Evolutionary conservation across 2,113 vertebrate genomes (phyloP), one percentile per base, ranked within the genome.

Genomic region (Indicator indicator): DNA sequence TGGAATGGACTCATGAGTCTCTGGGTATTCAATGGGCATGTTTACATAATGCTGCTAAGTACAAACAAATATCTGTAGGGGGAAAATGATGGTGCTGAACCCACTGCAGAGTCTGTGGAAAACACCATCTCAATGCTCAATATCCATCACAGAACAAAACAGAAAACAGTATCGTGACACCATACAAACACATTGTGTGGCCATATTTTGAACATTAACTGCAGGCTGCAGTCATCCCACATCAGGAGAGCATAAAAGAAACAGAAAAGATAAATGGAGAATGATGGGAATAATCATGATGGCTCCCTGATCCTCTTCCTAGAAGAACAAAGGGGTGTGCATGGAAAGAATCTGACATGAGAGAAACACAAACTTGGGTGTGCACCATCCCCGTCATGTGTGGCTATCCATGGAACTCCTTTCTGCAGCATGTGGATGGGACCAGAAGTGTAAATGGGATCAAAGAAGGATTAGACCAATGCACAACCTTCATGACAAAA

Each of bases 331-430:
- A 65, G 50, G 32, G n/a, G 9, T 8, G 9, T 0, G 1, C 17
- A 28, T 1, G 3, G 48, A 56, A 83, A 69, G 9, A 68, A 54
- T 6, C 13, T 44, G 33, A 30, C 26, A 74, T 55, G 85, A 83
- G 7, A 42, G 46, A 40, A 65, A 50, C 52, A 30, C 0, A 0
- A 59, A 36, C 3, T 1, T 4, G 46, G 20, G 11, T 26, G 11
- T 38, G 59, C 32, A 40, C 27, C 2, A 0, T 38, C 33, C 33
- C 46, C 32, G 5, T 6, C 1, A 1, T 4, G 20, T 2, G 2
- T 23, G 17, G 50, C 21, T 33, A 27, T 30, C n/a, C 3, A 0
- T 10, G 26, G 40, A 73, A n/a, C 32, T 38, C 64, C 56, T 50
- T 32, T 40, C 26, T 1, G 3, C 0, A 0, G 14, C 9, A 48